Percentiles rank a stretch among this genome's conserved stretches.
Evolutionary conservation across 2,888 invertebrate genomes (phyloP).

Genomic region (Laothoe populi): DNA sequence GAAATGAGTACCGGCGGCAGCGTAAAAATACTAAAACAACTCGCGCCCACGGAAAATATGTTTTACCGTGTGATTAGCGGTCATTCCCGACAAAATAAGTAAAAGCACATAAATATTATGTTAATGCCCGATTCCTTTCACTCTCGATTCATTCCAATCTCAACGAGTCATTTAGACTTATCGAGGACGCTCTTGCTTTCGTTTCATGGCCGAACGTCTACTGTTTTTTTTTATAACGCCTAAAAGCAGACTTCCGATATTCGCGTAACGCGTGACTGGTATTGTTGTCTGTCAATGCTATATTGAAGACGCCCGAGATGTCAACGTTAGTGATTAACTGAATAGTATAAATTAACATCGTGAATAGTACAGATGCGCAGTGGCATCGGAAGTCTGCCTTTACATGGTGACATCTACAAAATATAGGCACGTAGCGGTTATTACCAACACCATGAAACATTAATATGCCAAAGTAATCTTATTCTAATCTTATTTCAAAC

Average conservation of each 20-base stretch:
- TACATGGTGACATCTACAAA: not conserved
- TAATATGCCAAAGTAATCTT: too few relatives aligned
- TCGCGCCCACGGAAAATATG: not conserved
- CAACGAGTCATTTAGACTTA: slow-evolving; percentile 66
- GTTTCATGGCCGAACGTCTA: slow-evolving; percentile 52
- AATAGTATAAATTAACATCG: too few relatives aligned
- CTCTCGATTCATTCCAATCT: slow-evolving; percentile 73
- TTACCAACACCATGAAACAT: not conserved
- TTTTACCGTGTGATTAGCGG: slow-evolving; percentile 2
- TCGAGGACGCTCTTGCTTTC: slow-evolving; percentile 76
- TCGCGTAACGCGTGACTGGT: too few relatives aligned
- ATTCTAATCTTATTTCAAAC: not conserved
- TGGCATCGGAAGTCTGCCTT: too few relatives aligned
- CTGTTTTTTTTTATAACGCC: slow-evolving; percentile 37
- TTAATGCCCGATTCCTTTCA: slow-evolving; percentile 66
- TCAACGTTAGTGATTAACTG: too few relatives aligned
- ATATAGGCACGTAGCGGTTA: not conserved
- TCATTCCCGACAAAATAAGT: slow-evolving; percentile 16
- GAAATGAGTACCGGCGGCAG: slow-evolving; percentile 2
- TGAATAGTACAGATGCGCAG: too few relatives aligned
- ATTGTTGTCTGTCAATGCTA: too few relatives aligned
- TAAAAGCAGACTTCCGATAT: too few relatives aligned
- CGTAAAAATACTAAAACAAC: slow-evolving; percentile 12
- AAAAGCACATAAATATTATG: slow-evolving; percentile 43
- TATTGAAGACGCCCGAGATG: too few relatives aligned